phyloP scores from a whole-genome alignment of 2,113 vertebrate genomes.

The Heterochromis multidens region DNA sequence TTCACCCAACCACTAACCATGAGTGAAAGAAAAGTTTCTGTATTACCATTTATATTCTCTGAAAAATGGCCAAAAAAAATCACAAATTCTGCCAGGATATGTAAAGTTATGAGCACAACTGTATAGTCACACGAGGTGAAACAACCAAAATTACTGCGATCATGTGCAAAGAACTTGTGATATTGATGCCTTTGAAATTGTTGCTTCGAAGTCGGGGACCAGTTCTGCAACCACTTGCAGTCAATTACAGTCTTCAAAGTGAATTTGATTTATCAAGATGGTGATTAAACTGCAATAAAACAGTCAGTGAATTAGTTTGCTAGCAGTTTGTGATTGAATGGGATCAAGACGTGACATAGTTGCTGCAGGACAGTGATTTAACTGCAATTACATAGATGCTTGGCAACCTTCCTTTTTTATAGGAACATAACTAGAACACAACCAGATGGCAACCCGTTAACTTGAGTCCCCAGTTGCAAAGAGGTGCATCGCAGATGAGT shows the following conservation, averaged over 20 bases:
- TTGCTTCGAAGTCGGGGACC: fast-evolving
- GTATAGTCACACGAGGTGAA: neutral
- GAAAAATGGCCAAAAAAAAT: no score
- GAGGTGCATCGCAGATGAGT: neutral
- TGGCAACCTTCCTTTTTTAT: neutral
- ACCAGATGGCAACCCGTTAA: neutral
- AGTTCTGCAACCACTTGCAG: neutral
- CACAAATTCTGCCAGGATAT: no score
- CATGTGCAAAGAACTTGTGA: no score
- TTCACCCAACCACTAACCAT: no score
- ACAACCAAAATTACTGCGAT: neutral
- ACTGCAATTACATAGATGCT: neutral
- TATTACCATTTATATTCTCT: no score
- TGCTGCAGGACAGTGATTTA: neutral
- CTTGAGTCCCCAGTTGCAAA: neutral
- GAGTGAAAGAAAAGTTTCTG: no score
- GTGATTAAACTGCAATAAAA: neutral
- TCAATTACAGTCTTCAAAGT: fast-evolving
- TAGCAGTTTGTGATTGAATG: neutral
- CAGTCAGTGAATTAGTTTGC: fast-evolving
- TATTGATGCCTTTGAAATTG: neutral
- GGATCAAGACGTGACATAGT: no score
- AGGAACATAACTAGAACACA: neutral
- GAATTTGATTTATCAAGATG: neutral
- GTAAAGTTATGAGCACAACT: no score